Conservation (phyloP, 2,888 invertebrate species). For the Dusona sp. region DNA sequence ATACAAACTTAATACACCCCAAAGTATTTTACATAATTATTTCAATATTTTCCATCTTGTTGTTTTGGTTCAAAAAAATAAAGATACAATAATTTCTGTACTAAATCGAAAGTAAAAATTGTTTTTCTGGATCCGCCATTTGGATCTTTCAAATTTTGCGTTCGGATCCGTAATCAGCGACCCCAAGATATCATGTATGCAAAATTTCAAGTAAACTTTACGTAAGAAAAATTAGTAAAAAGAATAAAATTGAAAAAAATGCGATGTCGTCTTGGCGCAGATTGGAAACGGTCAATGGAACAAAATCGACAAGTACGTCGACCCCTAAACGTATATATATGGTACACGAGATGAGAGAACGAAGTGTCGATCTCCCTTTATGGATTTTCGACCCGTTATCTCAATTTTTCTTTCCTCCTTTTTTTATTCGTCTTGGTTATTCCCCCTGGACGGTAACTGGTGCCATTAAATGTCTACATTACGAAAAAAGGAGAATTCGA, state of each 20-base stretch:
- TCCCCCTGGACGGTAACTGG: background rate
- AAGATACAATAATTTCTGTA: no score
- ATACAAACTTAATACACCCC: no score
- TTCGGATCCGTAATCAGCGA: no score
- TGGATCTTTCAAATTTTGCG: no score
- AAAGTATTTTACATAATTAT: no score
- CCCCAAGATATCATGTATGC: no score
- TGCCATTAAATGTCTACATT: background rate
- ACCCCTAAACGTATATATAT: conserved; percentile 37
- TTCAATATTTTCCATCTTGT: no score
- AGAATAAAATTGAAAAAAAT: background rate
- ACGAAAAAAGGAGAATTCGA: background rate
- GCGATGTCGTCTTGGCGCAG: background rate
- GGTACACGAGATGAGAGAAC: conserved; percentile 26
- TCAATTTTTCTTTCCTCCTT: conserved; percentile 33
- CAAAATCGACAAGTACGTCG: conserved; percentile 52
- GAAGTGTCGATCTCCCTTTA: conserved; percentile 42
- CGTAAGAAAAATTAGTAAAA: background rate
- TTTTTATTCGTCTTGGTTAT: conserved; percentile 11
- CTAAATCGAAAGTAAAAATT: no score
- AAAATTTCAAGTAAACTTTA: no score
- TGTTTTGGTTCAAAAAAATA: no score
- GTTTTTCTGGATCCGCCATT: no score
- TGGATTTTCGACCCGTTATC: conserved; percentile 56
- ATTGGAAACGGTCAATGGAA: background rate